phyloP scores from a whole-genome alignment of 2,888 invertebrate genomes.

The Agapostemon virescens region DNA sequence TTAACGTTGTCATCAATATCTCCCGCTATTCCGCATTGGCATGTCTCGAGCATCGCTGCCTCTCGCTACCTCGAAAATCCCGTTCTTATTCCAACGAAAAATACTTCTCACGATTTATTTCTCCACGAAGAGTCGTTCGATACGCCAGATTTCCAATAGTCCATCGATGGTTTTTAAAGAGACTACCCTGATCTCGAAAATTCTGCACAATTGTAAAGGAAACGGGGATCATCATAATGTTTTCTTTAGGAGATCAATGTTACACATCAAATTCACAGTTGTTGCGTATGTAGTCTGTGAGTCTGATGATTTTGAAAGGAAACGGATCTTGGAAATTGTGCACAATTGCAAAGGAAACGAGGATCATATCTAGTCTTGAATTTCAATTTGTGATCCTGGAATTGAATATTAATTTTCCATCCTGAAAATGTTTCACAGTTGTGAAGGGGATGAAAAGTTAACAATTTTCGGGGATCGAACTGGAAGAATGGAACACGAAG shows the following conservation, averaged over 20 bases:
- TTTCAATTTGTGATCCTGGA: not conserved
- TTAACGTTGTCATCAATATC: slow-evolving; percentile 69
- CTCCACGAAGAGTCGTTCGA: not conserved
- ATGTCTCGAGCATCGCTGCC: slow-evolving; percentile 29
- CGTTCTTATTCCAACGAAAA: not conserved
- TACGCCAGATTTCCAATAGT: not conserved
- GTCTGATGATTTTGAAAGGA: no score
- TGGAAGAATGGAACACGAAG: no score
- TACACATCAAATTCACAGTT: no score
- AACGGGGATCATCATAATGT: no score
- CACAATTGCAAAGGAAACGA: not conserved
- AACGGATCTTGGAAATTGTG: no score
- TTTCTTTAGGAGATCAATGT: no score
- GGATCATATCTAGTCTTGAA: not conserved
- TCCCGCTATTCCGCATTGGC: slow-evolving; percentile 43
- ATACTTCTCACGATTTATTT: not conserved
- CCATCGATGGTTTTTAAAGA: not conserved
- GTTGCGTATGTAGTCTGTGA: no score
- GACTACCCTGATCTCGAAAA: not conserved
- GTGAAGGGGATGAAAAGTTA: not conserved
- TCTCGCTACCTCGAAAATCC: not conserved
- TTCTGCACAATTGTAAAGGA: not conserved
- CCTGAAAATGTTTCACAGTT: no score
- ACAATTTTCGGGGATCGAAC: not conserved
- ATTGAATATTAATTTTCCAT: not conserved